phyloP scores from a whole-genome alignment of 2,797 vertebrate species.

The Argya squamiceps region DNA sequence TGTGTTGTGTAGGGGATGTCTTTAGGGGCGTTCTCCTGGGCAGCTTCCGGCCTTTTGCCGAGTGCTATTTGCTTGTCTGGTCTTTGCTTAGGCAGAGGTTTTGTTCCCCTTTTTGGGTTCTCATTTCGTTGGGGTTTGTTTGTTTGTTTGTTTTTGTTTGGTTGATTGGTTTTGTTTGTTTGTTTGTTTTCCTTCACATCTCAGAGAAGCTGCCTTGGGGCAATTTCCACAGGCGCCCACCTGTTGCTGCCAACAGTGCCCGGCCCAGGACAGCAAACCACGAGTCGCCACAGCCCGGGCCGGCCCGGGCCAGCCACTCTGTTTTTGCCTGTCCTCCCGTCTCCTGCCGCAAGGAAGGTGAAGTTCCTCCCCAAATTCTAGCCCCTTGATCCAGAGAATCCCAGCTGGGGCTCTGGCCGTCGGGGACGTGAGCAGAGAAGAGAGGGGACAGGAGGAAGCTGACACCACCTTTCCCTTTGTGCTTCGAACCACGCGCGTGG shows the following conservation, averaged over 20 bases:
- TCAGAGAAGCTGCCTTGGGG: neutral
- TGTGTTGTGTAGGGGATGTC: too few species aligned
- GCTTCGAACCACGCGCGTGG: too few species aligned
- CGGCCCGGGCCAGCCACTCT: neutral
- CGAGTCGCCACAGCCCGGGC: neutral
- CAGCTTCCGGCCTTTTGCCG: neutral
- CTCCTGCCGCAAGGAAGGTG: neutral
- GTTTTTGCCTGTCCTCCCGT: too few species aligned
- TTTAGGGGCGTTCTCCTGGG: fast-evolving
- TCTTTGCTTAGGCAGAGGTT: neutral
- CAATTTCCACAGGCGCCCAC: too few species aligned
- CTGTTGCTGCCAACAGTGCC: neutral
- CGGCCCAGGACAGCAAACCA: too few species aligned
- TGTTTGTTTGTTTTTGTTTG: neutral
- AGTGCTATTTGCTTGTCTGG: neutral
- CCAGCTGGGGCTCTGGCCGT: neutral
- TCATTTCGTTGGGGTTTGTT: too few species aligned
- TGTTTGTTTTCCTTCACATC: neutral
- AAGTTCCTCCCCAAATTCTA: neutral
- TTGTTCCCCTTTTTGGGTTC: neutral
- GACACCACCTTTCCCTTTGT: too few species aligned
- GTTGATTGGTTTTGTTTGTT: too few species aligned
- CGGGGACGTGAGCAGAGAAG: neutral
- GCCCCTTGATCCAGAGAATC: too few species aligned
- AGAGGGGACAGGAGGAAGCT: neutral